Percentiles rank a stretch among this genome's conserved stretches.
These are phyloP conservation scores for Numida meleagris DNA, from an alignment of 2,113 vertebrate genomes.

Conservation along the genomic window DNA sequence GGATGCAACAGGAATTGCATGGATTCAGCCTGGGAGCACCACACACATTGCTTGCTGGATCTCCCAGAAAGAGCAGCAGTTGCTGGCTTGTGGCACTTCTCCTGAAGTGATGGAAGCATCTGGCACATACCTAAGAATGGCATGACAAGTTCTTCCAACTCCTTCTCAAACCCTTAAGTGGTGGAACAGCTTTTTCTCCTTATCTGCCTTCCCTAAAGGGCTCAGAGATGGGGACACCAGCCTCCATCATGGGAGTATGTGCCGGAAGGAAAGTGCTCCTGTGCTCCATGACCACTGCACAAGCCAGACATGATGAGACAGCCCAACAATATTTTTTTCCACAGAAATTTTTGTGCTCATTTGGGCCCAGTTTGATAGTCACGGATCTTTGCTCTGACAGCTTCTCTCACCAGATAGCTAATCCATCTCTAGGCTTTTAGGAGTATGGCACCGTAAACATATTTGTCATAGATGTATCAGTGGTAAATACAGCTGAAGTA, in stretches of 20 bases:
- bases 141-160: not conserved
- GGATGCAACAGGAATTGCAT: fast-evolving
- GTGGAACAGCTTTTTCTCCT: not conserved
- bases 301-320: not conserved
- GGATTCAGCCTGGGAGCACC: not conserved
- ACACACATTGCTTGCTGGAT: not conserved
- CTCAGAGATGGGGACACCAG: not conserved
- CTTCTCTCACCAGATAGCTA: not conserved
- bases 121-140: not conserved
- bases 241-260: not conserved
- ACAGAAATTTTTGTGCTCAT: not conserved
- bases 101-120: not conserved
- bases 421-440: not conserved
- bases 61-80: not conserved
- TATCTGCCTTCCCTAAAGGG: not conserved
- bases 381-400: not conserved
- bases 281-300: not conserved
- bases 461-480: not conserved
- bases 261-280: not conserved
- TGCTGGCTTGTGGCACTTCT: not conserved
- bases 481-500: not conserved
- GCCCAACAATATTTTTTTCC: not conserved
- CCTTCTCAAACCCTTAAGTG: not conserved
- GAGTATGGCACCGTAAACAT: not conserved
- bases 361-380: not conserved